phyloP scores from a whole-genome alignment of 2,113 vertebrate species.

The Eudorcas thomsonii region DNA sequence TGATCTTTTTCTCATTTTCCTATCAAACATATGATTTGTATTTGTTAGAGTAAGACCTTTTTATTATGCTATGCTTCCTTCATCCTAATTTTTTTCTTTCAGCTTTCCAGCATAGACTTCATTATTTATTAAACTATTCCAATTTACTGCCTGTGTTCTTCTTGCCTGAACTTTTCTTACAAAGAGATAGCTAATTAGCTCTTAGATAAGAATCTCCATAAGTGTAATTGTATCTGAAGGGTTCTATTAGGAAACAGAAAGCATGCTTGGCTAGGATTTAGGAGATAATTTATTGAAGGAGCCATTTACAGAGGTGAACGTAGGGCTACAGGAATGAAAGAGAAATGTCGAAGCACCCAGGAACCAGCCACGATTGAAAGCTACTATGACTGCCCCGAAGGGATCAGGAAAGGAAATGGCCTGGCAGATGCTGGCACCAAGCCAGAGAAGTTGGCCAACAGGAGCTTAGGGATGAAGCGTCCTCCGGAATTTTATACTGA shows the following conservation, averaged over 20 bases:
- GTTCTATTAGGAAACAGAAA: not conserved
- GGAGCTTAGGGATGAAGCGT: not conserved
- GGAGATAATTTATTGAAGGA: not conserved
- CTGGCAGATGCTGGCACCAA: not conserved
- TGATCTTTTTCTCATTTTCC: not conserved
- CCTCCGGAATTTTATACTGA: not conserved
- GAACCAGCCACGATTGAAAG: not conserved
- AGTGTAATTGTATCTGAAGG: not conserved
- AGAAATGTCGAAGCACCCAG: not conserved
- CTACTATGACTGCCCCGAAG: not conserved
- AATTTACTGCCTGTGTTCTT: not conserved
- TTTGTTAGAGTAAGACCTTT: not conserved
- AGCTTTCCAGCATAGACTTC: not conserved
- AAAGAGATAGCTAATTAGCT: not conserved
- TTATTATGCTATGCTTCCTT: not conserved
- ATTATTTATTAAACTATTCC: not conserved
- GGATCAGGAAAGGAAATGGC: not conserved
- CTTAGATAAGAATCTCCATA: not conserved
- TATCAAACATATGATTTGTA: not conserved
- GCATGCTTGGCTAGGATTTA: not conserved
- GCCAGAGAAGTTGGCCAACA: not conserved
- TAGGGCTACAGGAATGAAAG: not conserved
- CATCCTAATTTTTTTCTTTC: not conserved
- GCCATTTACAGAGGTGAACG: not conserved
- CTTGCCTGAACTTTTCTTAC: not conserved